Evolutionary conservation across 2,888 invertebrate genomes (phyloP), one percentile per base, ranked within the genome.

Genomic region (Monochamus alternatus): DNA sequence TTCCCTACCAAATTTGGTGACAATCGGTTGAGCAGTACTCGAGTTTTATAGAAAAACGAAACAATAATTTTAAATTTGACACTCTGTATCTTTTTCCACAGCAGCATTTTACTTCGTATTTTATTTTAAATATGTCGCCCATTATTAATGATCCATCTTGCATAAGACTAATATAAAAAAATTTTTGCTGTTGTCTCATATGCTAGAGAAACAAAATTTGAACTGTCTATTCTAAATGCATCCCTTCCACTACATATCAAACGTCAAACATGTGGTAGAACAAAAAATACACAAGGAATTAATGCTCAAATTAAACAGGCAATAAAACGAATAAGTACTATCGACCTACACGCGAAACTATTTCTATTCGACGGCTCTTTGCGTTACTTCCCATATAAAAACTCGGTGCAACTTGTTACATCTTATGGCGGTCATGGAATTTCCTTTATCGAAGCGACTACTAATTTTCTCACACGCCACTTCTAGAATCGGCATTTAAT

Each of bases 381-480:
- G 47, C 47, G 1, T 47, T 10, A 12, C 47, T 47, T 47, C 47
- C 47, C 9, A 3, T 12, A 12, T 9, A 12, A 47, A 47, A 9
- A 12, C 12, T 12, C 7, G 12, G 10, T 47, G 47, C 47, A 47
- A 47, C 47, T 47, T 10, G 47, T 47, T 47, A 47, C 47, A 55
- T 55, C 55, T 55, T 22, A 55, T 12, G 22, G 22, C 5, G 22
- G n/a, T 22, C 22, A n/a, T 55, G 55, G 55, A 38, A 5, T 55
- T 55, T 7, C 55, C 55, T 55, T 55, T 55, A 55, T 55, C n/a
- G 55, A 55, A 55, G n/a, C 55, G n/a, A 7, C 55, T 55, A 9
- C 14, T 55, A 55, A 55, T 55, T 55, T 55, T 55, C 55, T 55
- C n/a, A 14, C 22, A 14, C 55, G n/a, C 55, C 12, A 12, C 3